Evolutionary conservation across 2,113 vertebrate species (phyloP).

Genomic region (Corydoras sp.): DNA sequence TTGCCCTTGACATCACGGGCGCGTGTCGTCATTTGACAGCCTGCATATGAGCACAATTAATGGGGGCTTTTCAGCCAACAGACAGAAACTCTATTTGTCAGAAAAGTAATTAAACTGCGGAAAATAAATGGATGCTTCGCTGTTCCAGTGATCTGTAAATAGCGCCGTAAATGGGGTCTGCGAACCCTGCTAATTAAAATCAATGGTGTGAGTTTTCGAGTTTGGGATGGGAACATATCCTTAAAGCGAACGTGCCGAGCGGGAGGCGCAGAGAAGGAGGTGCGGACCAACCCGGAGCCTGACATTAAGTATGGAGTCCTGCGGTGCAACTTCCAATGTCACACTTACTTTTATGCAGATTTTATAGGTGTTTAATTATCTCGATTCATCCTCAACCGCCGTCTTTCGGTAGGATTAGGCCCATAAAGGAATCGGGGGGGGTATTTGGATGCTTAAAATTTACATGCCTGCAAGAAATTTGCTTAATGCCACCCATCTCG

Average conservation of each 20-base stretch:
- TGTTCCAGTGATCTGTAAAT: slow-evolving; percentile 40
- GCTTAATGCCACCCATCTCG: slow-evolving; percentile 43
- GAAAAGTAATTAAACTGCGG: slow-evolving; percentile 35
- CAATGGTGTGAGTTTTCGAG: slow-evolving; percentile 30
- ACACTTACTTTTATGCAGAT: neutral
- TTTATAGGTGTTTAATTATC: neutral
- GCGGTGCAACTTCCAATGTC: neutral
- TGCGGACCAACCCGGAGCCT: neutral
- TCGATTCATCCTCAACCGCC: neutral
- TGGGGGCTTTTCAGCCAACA: neutral
- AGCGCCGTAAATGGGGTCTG: slow-evolving; percentile 27
- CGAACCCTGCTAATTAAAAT: slow-evolving; percentile 42
- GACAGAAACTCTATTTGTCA: neutral
- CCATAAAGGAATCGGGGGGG: neutral
- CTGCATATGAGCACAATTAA: too few species aligned
- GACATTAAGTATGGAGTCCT: neutral
- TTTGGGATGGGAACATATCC: slow-evolving; percentile 20
- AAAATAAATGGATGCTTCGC: slow-evolving; percentile 37
- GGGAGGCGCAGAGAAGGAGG: neutral
- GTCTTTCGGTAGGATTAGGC: neutral
- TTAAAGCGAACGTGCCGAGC: slow-evolving; percentile 13
- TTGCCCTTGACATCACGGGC: too few species aligned
- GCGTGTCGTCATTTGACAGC: too few species aligned
- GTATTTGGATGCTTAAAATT: slow-evolving; percentile 12
- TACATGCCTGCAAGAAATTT: slow-evolving; percentile 28